Evolutionary conservation across 1,140 invertebrate species (phyloP), one percentile per base, ranked within the genome.

Genomic region (Macrocentrus cingulum): DNA sequence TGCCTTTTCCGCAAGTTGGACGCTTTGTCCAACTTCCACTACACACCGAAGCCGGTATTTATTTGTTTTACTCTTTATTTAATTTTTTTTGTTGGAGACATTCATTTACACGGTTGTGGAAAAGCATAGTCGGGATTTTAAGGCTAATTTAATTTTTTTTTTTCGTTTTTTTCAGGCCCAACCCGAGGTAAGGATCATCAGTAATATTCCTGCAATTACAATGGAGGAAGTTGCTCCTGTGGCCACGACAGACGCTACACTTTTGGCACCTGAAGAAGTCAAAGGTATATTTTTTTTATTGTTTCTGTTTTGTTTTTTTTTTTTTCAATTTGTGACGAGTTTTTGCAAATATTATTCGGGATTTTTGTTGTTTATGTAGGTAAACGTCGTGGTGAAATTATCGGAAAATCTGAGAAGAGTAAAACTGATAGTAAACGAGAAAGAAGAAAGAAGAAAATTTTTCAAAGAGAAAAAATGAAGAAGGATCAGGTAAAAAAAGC

Each of bases 171-270:
- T 80, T 60, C 58, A 90, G 81, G 85, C 87, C 9, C 83, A 86
- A 56, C 89, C 94, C 1, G 97, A 99, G 67, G 76, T 97, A 0
- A 94, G 92, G 77, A 91, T 99, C 63, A 81, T 98, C 1, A 92
- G 84, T 48, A 98, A 99, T 77, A 79, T 95, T 60, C 93, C 95
- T 13, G 91, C 95, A 2, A 89, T 99, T 48, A 84, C 80, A 22
- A 92, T 98, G 85, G 97, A 99, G 81, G 96, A 99, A 81, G 92
- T 97, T n/a, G 92, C 92, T 2, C 96, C 95, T 23, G 82, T 92
- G 1, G 86, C 88, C 18, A 85, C 89, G 0, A 94, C 87, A 69
- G 92, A 97, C 81, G 91, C 89, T 9, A 83, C 87, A 0, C 76
- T 97, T 15, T 77, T 99, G 37, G 96, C 97, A 16, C 97, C 97